Percentiles rank a stretch among this genome's conserved stretches.
These are phyloP conservation scores for Dermolepida albohirtum DNA, from an alignment of 2,888 invertebrate species.

Conservation along the genomic window DNA sequence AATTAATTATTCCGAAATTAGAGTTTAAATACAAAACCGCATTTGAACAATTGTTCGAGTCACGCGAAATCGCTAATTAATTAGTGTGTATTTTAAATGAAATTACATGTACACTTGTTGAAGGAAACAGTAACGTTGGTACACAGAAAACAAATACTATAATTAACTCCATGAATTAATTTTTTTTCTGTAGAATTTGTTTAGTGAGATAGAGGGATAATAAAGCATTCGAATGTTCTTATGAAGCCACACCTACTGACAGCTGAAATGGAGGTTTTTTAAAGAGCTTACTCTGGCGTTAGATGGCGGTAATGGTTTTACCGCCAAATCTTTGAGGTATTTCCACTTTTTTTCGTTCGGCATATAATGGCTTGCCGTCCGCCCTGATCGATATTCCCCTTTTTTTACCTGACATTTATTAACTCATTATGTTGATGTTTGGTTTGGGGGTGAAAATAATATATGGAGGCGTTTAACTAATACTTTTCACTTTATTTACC, in stretches of 20 bases:
- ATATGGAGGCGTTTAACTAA: slow-evolving; percentile 25
- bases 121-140: no score
- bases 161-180: no score
- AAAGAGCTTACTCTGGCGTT: slow-evolving; percentile 11
- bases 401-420: slow-evolving; percentile 18
- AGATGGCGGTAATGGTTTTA: slow-evolving; percentile 18
- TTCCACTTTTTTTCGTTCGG: slow-evolving; percentile 17
- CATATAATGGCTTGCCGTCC: slow-evolving; percentile 12
- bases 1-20: no score
- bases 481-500: slow-evolving; percentile 30
- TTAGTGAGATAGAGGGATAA: background rate
- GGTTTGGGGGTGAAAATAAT: slow-evolving; percentile 20
- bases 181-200: background rate
- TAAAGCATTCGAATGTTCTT: slow-evolving; percentile 14
- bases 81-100: no score
- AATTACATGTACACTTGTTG: no score
- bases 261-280: slow-evolving; percentile 12
- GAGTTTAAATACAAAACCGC: no score
- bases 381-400: slow-evolving; percentile 18
- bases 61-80: no score
- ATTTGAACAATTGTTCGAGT: no score
- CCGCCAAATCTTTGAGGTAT: slow-evolving; percentile 15
- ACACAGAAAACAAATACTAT: no score
- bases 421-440: slow-evolving; percentile 29
- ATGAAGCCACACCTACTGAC: slow-evolving; percentile 12